phyloP scores from a whole-genome alignment of 2,113 vertebrate genomes.

The Platanista minor region DNA sequence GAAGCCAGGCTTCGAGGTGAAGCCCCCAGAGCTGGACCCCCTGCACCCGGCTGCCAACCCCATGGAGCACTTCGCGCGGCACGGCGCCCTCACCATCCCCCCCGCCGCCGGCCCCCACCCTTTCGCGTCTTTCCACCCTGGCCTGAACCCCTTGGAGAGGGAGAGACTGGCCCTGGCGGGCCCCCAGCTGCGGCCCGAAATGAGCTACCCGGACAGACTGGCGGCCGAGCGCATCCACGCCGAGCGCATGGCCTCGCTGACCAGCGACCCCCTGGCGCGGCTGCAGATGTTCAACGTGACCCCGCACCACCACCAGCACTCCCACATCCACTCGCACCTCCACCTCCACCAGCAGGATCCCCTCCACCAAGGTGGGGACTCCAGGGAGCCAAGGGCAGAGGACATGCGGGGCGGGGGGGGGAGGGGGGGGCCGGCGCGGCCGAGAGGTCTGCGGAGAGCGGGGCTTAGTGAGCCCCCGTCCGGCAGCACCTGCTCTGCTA shows the following conservation, averaged over 20 bases:
- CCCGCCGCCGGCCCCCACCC: slow-evolving; percentile 93
- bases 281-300: slow-evolving; percentile 99
- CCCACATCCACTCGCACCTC: slow-evolving; percentile 98
- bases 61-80: slow-evolving; percentile 99
- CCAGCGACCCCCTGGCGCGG: slow-evolving; percentile 94
- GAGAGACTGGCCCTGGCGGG: slow-evolving; percentile 95
- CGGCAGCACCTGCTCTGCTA: accelerated
- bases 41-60: slow-evolving; percentile 96
- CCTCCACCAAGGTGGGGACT: slow-evolving; percentile 94
- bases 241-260: slow-evolving; percentile 95
- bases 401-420: accelerated
- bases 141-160: slow-evolving; percentile 93
- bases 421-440: too few species aligned
- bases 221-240: slow-evolving; percentile 96
- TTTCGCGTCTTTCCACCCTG: slow-evolving; percentile 95
- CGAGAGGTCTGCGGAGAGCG: not conserved
- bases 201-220: slow-evolving; percentile 97
- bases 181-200: slow-evolving; percentile 94
- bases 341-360: slow-evolving; percentile 99
- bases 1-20: slow-evolving; percentile 99
- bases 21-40: slow-evolving; percentile 94
- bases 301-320: slow-evolving; percentile 98
- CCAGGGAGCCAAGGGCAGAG: not conserved
- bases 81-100: slow-evolving; percentile 93
- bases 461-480: not conserved